A percentile compares a stretch with the other conserved stretches of the same genome.
phyloP scores from a whole-genome alignment of 2,888 invertebrate genomes.

The Limnephilus auricula region DNA sequence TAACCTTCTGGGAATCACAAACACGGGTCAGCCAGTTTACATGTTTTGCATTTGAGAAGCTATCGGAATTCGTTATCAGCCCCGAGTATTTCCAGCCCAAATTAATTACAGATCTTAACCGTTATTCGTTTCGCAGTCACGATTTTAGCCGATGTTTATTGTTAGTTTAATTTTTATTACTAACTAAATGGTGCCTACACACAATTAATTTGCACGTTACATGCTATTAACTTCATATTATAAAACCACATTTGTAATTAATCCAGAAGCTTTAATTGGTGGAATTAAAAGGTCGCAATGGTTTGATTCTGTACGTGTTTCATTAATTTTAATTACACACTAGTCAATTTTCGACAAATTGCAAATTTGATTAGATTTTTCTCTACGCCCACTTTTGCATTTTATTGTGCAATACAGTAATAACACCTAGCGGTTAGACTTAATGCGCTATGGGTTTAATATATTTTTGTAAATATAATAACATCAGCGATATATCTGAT shows the following conservation, averaged over 20 bases:
- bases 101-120: slow-evolving; percentile 40
- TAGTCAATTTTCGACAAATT: slow-evolving; percentile 33
- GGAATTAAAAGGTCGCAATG: slow-evolving; percentile 32
- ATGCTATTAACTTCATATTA: background rate
- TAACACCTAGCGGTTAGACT: background rate
- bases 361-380: slow-evolving; percentile 36
- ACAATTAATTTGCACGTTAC: slow-evolving; percentile 38
- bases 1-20: slow-evolving; percentile 16
- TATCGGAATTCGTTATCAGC: slow-evolving; percentile 11
- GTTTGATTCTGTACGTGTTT: background rate
- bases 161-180: slow-evolving; percentile 38
- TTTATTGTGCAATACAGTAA: background rate
- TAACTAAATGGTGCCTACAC: slow-evolving; percentile 17
- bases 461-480: background rate
- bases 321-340: background rate
- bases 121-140: slow-evolving; percentile 45
- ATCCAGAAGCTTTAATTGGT: slow-evolving; percentile 34
- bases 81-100: background rate
- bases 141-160: slow-evolving; percentile 43
- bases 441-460: background rate
- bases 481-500: background rate
- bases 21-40: slow-evolving; percentile 1
- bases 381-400: slow-evolving; percentile 3
- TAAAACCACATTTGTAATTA: slow-evolving; percentile 34
- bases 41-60: slow-evolving; percentile 29